phyloP scores from a whole-genome alignment of 2,797 vertebrate genomes.

The Xenops minutus region DNA sequence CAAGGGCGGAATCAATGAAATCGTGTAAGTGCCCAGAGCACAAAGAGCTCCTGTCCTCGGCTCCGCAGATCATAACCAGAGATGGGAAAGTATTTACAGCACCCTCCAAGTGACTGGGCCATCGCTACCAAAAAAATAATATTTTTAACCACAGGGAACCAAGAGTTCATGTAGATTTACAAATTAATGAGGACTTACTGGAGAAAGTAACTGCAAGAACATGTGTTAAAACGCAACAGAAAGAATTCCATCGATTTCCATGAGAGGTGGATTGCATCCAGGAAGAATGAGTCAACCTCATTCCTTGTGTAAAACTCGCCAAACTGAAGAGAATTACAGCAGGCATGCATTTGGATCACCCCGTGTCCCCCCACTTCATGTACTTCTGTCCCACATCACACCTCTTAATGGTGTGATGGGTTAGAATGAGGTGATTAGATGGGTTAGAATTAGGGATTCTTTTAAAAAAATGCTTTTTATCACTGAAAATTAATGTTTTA shows the following conservation, averaged over 20 bases:
- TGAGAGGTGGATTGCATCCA: slow-evolving; percentile 30
- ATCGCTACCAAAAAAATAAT: background rate
- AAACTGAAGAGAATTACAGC: background rate
- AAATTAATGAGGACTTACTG: background rate
- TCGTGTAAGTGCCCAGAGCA: background rate
- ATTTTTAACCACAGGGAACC: background rate
- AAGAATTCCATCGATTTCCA: slow-evolving; percentile 44
- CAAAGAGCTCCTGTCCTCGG: slow-evolving; percentile 20
- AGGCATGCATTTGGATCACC: background rate
- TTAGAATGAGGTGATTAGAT: background rate
- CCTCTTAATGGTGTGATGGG: rapidly evolving
- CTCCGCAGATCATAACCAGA: background rate
- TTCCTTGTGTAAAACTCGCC: background rate
- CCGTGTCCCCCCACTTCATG: background rate
- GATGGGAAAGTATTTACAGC: background rate
- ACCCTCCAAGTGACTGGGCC: background rate
- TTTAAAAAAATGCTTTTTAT: background rate
- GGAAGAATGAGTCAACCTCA: slow-evolving; percentile 63
- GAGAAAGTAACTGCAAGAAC: slow-evolving; percentile 21
- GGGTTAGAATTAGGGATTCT: background rate
- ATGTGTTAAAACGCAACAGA: slow-evolving; percentile 3
- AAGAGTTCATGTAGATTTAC: slow-evolving; percentile 12
- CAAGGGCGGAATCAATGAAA: background rate
- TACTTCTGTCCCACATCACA: background rate
- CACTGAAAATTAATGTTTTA: background rate